Conservation (phyloP, 2,888 invertebrate genomes). For the Eudemis profundana region DNA sequence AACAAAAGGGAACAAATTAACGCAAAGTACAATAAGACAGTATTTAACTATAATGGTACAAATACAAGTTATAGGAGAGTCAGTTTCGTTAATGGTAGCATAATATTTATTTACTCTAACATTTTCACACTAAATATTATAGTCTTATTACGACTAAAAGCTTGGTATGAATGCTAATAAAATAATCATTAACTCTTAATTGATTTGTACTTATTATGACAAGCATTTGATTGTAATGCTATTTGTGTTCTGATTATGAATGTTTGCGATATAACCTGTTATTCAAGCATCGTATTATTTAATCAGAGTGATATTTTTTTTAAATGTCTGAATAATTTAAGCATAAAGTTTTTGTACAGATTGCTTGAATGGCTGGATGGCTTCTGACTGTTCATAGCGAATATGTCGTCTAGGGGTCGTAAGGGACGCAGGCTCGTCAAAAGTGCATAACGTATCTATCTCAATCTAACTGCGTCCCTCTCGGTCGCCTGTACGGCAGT, state of each 20-base stretch:
- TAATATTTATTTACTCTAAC: slow-evolving; percentile 29
- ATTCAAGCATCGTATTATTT: not conserved
- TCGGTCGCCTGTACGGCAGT: slow-evolving; percentile 7
- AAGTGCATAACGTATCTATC: not conserved
- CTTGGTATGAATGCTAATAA: too few relatives aligned
- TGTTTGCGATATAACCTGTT: not conserved
- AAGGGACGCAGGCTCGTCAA: not conserved
- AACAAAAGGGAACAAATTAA: not conserved
- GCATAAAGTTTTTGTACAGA: not conserved
- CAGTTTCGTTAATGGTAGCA: slow-evolving; percentile 32
- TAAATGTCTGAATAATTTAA: not conserved
- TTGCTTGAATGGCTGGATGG: not conserved
- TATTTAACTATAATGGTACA: slow-evolving; percentile 31
- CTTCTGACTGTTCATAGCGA: not conserved
- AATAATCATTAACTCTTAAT: too few relatives aligned
- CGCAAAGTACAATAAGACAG: slow-evolving; percentile 23
- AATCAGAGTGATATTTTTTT: not conserved
- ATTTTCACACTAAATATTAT: slow-evolving; percentile 11
- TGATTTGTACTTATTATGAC: slow-evolving; percentile 7
- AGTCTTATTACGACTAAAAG: too few relatives aligned
- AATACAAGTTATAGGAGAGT: slow-evolving; percentile 25
- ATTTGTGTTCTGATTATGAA: slow-evolving; percentile 8
- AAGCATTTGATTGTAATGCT: slow-evolving; percentile 24
- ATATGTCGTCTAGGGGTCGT: slow-evolving; percentile 19
- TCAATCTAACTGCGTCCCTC: not conserved